Conservation (phyloP, 2,797 vertebrate species). For the Hirundo rustica region DNA sequence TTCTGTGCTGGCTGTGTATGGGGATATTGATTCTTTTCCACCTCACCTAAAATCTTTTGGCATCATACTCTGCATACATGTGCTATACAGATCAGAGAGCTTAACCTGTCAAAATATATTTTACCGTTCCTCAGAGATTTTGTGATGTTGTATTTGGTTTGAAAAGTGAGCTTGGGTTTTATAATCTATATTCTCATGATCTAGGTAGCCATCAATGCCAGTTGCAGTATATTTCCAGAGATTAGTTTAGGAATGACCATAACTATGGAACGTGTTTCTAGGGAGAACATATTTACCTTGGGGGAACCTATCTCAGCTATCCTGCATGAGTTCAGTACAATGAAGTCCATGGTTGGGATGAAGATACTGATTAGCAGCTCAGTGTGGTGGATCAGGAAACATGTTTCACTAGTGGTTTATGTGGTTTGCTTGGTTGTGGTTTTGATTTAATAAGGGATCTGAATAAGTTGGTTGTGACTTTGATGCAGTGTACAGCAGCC, state of each 20-base stretch:
- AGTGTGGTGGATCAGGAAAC: not conserved
- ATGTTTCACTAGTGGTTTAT: not conserved
- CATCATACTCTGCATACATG: not conserved
- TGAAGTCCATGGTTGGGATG: not conserved
- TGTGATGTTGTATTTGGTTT: not conserved
- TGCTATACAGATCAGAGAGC: not conserved
- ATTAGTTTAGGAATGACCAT: not conserved
- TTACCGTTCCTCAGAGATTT: not conserved
- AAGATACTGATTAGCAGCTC: not conserved
- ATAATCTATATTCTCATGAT: not conserved
- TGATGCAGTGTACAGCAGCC: slow-evolving; percentile 18
- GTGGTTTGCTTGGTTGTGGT: not conserved
- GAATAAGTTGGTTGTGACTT: slow-evolving; percentile 37
- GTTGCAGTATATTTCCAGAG: not conserved
- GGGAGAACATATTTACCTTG: not conserved
- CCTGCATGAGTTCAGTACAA: not conserved
- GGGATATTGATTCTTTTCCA: not conserved
- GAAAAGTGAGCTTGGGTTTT: not conserved
- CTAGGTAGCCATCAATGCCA: too few species aligned
- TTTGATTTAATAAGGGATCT: not conserved
- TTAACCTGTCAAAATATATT: not conserved
- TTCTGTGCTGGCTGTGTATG: not conserved
- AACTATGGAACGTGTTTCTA: not conserved
- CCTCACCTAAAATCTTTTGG: not conserved
- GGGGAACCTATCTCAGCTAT: not conserved